Conservation (phyloP, 2,113 vertebrate species). For the Phylloscopus trochiloides region DNA sequence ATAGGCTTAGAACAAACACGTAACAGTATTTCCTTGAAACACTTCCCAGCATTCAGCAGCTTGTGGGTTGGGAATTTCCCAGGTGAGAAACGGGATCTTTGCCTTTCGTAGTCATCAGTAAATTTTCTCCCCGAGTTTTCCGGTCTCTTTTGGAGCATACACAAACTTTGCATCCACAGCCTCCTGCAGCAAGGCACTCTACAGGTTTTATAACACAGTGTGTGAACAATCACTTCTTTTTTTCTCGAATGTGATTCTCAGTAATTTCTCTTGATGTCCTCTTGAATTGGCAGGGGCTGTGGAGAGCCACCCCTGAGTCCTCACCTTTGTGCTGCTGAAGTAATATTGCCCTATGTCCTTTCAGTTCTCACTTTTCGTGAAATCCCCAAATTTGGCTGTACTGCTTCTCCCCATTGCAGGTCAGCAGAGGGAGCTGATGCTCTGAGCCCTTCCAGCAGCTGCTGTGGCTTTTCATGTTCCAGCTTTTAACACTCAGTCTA, state of each 20-base stretch:
- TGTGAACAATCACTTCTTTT: neutral
- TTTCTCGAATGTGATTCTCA: neutral
- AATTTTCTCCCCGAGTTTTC: neutral
- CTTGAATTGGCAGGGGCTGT: neutral
- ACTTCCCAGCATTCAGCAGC: conserved; percentile 33
- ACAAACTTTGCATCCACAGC: neutral
- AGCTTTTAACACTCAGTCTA: neutral
- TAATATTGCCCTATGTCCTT: neutral
- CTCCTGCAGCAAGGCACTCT: neutral
- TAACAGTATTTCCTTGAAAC: conserved; percentile 16
- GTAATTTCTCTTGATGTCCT: neutral
- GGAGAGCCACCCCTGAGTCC: neutral
- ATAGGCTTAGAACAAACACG: neutral
- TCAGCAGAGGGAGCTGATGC: conserved; percentile 59
- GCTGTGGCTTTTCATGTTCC: neutral
- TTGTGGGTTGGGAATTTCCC: neutral
- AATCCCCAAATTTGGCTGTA: neutral
- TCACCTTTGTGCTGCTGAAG: neutral
- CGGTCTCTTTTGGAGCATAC: neutral
- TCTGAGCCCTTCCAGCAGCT: conserved; percentile 22
- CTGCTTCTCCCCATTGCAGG: neutral
- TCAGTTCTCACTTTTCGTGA: neutral
- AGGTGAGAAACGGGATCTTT: conserved; percentile 10
- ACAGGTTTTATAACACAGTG: neutral
- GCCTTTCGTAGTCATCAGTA: neutral